A percentile compares a stretch with the other conserved stretches of the same genome.
Evolutionary conservation across 2,113 vertebrate species (phyloP).

Genomic region (Carassius auratus): DNA sequence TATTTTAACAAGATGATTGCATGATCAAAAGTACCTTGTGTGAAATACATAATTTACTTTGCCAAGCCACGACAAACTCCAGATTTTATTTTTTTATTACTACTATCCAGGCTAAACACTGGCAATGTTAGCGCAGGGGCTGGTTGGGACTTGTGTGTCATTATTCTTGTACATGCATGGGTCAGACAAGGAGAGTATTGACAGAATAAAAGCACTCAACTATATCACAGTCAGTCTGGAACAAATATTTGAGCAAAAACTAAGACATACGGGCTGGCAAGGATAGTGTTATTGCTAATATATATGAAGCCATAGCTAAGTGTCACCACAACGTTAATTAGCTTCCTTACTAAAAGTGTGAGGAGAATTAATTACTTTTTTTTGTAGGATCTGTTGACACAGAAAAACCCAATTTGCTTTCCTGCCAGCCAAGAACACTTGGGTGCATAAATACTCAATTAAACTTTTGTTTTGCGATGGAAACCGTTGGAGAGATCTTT

Average conservation of each 20-base stretch:
- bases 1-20: neutral
- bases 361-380: constrained; percentile 50
- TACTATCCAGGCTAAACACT: neutral
- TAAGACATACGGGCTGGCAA: constrained; percentile 39
- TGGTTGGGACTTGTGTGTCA: neutral
- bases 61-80: neutral
- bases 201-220: constrained; percentile 5
- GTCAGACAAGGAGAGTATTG: neutral
- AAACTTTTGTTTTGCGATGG: constrained; percentile 25
- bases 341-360: constrained; percentile 29
- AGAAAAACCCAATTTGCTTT: constrained; percentile 40
- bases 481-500: neutral
- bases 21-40: neutral
- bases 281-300: constrained; percentile 34
- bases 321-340: constrained; percentile 44
- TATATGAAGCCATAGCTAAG: constrained; percentile 32
- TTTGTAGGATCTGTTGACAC: constrained; percentile 31
- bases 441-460: constrained; percentile 20
- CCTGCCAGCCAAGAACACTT: constrained; percentile 29
- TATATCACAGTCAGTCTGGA: neutral
- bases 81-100: neutral
- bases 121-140: neutral
- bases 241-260: constrained; percentile 13
- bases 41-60: neutral
- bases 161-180: neutral